Conservation (phyloP, 2,888 invertebrate species). For the Nomada hirtipes region DNA sequence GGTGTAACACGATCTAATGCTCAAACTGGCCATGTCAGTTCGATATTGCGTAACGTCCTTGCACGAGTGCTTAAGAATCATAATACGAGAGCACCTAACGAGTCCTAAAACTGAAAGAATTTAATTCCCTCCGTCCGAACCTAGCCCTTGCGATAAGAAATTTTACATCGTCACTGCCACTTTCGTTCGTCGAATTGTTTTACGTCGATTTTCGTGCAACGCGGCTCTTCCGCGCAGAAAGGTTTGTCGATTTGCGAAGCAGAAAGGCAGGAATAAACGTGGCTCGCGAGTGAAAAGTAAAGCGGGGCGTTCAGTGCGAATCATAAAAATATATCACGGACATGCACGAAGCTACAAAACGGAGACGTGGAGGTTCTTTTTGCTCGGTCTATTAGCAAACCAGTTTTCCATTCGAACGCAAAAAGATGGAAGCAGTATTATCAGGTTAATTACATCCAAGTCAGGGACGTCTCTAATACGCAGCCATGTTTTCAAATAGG, state of each 20-base stretch:
- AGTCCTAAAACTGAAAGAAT: conserved; percentile 18
- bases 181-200: not conserved
- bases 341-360: not conserved
- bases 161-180: no score
- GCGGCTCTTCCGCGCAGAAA: not conserved
- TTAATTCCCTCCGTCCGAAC: not conserved
- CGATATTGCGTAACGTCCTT: conserved; percentile 51
- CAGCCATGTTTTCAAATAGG: conserved; percentile 47
- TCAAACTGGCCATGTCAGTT: conserved; percentile 52
- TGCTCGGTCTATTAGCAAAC: conserved; percentile 6
- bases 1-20: conserved; percentile 50
- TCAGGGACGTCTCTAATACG: conserved; percentile 66
- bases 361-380: conserved; percentile 13
- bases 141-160: no score
- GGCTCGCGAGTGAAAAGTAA: not conserved
- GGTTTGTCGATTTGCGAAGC: not conserved
- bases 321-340: conserved; percentile 18
- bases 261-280: not conserved
- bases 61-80: conserved; percentile 33
- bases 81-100: conserved; percentile 26
- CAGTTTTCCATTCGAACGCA: conserved; percentile 21
- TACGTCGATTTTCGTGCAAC: not conserved
- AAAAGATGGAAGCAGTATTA: conserved; percentile 43
- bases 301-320: not conserved
- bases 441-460: conserved; percentile 70